Percentiles rank a stretch among this genome's conserved stretches.
Evolutionary conservation across 2,797 vertebrate species (phyloP).

Genomic region (Parauchenoglanis ngamensis): DNA sequence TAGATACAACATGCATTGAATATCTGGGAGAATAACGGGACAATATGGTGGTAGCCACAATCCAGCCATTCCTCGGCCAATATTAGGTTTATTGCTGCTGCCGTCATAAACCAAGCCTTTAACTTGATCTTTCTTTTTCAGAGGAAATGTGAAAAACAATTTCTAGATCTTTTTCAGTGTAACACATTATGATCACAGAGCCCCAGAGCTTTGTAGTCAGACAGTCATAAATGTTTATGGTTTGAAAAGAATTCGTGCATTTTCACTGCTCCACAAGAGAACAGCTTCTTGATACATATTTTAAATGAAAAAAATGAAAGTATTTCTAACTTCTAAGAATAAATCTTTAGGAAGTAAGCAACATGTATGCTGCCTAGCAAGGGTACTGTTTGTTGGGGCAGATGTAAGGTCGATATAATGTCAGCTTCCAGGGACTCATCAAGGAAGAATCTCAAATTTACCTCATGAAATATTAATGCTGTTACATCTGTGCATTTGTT

Average conservation of each 20-base stretch:
- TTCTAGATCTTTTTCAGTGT: background rate
- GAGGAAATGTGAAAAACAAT: background rate
- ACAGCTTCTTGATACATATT: background rate
- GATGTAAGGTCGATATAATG: background rate
- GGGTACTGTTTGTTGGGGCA: background rate
- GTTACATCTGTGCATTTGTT: constrained; percentile 9
- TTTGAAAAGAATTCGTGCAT: background rate
- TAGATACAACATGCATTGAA: background rate
- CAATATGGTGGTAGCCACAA: background rate
- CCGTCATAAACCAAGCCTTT: background rate
- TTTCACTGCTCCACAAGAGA: background rate
- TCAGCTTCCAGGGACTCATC: background rate
- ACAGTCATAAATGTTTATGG: background rate
- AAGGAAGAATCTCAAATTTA: constrained; percentile 60
- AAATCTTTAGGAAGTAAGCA: background rate
- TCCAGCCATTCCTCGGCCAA: constrained; percentile 2
- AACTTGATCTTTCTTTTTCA: background rate
- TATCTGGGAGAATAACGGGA: background rate
- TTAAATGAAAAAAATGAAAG: background rate
- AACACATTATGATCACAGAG: background rate
- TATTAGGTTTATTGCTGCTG: constrained; percentile 12
- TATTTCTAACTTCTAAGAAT: background rate
- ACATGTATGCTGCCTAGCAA: background rate
- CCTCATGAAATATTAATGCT: constrained; percentile 60
- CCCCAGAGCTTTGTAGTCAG: background rate